Percentiles rank a stretch among this genome's conserved stretches.
phyloP scores from a whole-genome alignment of 30 jellyfish, hydroid and myxozoan species.

The Hydractinia echinata region DNA sequence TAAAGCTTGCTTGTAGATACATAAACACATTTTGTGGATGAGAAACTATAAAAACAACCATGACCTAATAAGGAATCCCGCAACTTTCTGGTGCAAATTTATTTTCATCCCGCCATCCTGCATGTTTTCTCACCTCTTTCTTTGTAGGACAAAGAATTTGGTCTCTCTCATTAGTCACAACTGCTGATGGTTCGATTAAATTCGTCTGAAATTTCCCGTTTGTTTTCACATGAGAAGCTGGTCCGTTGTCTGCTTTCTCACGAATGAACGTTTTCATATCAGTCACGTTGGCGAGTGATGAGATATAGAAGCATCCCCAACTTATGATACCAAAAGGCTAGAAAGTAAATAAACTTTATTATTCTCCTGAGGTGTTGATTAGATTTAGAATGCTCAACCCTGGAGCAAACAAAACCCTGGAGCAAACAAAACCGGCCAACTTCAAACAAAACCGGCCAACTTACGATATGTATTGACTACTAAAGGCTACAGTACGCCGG shows the following conservation, averaged over 20 bases:
- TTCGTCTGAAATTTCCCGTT: slow-evolving; percentile 53
- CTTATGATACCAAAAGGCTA: slow-evolving; percentile 77
- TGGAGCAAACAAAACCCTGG: too few relatives aligned
- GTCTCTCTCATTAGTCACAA: slow-evolving; percentile 58
- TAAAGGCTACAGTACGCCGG: too few relatives aligned
- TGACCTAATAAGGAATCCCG: too few relatives aligned
- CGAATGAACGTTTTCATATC: slow-evolving; percentile 47
- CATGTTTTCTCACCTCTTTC: slow-evolving; percentile 19
- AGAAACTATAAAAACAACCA: too few relatives aligned
- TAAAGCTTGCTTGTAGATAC: too few relatives aligned
- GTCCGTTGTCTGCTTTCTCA: slow-evolving; percentile 60
- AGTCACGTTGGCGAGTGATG: slow-evolving; percentile 31
- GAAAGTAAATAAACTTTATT: background rate
- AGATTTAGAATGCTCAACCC: too few relatives aligned
- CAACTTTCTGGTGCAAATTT: too few relatives aligned
- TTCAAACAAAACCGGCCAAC: too few relatives aligned
- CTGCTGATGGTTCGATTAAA: slow-evolving; percentile 46
- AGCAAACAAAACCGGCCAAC: too few relatives aligned
- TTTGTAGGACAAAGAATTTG: slow-evolving; percentile 68
- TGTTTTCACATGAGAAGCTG: slow-evolving; percentile 71
- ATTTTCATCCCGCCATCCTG: background rate
- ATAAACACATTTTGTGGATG: too few relatives aligned
- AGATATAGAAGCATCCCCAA: slow-evolving; percentile 71
- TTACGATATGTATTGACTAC: too few relatives aligned
- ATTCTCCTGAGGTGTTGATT: too few relatives aligned